A percentile compares a stretch with the other conserved stretches of the same genome.
These are phyloP conservation scores for Pipistrellus pipistrellus DNA, from an alignment of 2,797 vertebrate species.

Conservation along the genomic window DNA sequence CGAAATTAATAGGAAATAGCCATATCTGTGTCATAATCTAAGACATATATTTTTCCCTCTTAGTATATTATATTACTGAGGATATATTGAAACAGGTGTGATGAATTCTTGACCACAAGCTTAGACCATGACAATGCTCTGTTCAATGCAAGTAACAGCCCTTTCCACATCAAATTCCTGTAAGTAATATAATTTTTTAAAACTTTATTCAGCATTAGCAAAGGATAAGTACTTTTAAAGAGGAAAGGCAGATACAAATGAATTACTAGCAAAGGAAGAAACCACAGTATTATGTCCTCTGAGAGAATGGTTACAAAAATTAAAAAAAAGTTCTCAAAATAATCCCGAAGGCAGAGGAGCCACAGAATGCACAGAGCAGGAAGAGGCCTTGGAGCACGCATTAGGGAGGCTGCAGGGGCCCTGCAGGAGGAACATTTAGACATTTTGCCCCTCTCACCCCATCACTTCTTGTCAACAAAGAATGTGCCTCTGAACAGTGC, in stretches of 20 bases:
- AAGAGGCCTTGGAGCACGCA: neutral
- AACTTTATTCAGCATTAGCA: neutral
- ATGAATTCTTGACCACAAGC: neutral
- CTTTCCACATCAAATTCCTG: conserved; percentile 2
- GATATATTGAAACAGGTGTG: neutral
- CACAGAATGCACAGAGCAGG: neutral
- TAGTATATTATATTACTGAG: neutral
- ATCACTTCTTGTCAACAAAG: neutral
- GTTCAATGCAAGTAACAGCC: neutral
- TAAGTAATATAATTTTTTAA: neutral
- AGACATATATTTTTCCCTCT: neutral
- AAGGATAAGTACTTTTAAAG: neutral
- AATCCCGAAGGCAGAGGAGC: neutral
- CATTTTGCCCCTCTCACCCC: neutral
- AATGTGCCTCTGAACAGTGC: neutral
- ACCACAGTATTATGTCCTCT: neutral
- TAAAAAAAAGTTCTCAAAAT: conserved; percentile 3
- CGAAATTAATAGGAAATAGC: neutral
- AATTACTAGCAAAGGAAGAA: neutral
- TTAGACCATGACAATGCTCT: neutral
- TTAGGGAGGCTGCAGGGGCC: neutral
- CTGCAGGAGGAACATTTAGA: neutral
- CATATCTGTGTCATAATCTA: neutral
- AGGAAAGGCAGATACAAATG: neutral
- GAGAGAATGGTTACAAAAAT: neutral